phyloP scores from a whole-genome alignment of 2,797 vertebrate species.

The Myripristis murdjan region DNA sequence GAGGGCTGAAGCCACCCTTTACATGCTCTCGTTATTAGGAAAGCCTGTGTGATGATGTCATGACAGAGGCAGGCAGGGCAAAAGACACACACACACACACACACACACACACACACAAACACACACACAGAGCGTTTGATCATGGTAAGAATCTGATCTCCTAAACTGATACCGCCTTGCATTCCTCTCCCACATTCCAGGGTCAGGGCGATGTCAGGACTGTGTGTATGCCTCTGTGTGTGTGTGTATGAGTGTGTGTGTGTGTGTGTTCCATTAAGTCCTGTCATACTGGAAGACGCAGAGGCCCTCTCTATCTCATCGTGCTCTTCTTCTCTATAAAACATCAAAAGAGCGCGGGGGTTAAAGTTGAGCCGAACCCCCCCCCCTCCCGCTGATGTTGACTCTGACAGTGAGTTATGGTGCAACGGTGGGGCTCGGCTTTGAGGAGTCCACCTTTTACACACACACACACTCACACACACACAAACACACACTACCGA shows the following conservation, averaged over 20 bases:
- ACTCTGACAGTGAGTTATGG: conserved; percentile 80
- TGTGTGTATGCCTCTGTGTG: conserved; percentile 46
- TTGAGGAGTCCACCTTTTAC: conserved; percentile 76
- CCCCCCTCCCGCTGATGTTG: conserved; percentile 51
- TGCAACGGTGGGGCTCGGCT: conserved; percentile 67
- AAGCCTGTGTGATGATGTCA: conserved; percentile 78
- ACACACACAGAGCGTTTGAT: conserved; percentile 72
- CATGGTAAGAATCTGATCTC: conserved; percentile 80
- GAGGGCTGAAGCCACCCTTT: conserved; percentile 55
- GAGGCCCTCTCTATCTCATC: conserved; percentile 73
- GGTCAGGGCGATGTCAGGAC: conserved; percentile 79
- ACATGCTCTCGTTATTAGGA: conserved; percentile 72
- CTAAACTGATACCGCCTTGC: conserved; percentile 76
- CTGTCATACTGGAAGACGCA: conserved; percentile 68
- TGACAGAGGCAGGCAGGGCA: conserved; percentile 70
- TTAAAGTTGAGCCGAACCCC: conserved; percentile 76
- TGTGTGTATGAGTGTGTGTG: conserved; percentile 20
- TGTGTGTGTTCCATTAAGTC: conserved; percentile 65
- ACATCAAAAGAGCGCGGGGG: conserved; percentile 81
- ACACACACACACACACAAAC: conserved; percentile 42
- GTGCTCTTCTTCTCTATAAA: conserved; percentile 73
- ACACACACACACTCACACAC: conserved; percentile 46
- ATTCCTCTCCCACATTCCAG: conserved; percentile 83
- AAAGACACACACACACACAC: conserved; percentile 44
- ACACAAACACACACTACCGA: conserved; percentile 1